Base-by-base conservation (phyloP, 2,113 vertebrate genomes). In the Rhynchomys soricoides region DNA sequence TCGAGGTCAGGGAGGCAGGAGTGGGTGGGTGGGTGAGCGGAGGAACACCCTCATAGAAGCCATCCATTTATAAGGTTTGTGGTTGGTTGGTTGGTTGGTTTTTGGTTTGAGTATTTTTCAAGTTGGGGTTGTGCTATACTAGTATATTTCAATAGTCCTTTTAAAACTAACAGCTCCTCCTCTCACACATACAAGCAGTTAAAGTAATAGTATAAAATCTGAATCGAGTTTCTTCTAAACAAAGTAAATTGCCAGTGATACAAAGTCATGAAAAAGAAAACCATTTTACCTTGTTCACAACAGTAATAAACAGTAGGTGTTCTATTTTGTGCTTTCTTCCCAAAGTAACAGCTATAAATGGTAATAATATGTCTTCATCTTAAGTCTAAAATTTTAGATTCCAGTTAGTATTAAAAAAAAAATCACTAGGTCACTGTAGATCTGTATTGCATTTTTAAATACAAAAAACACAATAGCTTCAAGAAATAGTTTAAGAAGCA, bases 401-500 rank as follows among this genome's bases (percentile, higher is more conserved):
- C 6, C 24, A 74, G 59, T 95, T 92, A 11, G 29, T 95, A 86
- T 90, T 74, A 0, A 37, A 83, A 0, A 37, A 83, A 64, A 96
- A 93, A 95, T 64, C 55, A 92, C 6, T 7, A 96, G 31, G 48
- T 94, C 29, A 37, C 59, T 93, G 29, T 89, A 96, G 45, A 93
- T 37, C 74, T n/a, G 34, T 52, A 78, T 0, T 3, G 50, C 7
- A 89, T 45, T 74, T 93, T 86, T 13, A 81, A 92, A 66, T 87
- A 48, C 34, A 45, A 81, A 93, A 22, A 90, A n/a, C n/a, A n/a
- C n/a, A 83, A 11, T 21, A 50, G 81, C 40, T 50, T 83, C 3
- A 29, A n/a, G 10, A 96, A 96, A 92, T 92, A 73, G 52, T 93
- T 96, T 97, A 52, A 96, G 92, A 83, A 93, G 62, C 81, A 94